Conservation (phyloP, 2,113 vertebrate genomes). For the Shinisaurus crocodilurus region DNA sequence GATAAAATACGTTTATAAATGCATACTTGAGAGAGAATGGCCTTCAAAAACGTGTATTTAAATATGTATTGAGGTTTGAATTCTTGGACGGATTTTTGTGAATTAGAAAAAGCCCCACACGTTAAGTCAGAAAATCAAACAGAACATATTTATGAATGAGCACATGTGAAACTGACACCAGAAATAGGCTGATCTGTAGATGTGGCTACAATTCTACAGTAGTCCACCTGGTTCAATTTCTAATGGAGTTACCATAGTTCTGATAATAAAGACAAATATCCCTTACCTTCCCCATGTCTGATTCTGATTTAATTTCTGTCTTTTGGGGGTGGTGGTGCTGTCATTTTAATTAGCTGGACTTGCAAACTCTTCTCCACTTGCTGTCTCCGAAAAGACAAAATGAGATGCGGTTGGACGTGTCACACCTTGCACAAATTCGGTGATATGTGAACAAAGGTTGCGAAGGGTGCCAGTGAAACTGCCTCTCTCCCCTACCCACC, state of each 20-base stretch:
- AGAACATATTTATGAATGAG: neutral
- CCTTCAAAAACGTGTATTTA: neutral
- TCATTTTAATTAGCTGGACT: neutral
- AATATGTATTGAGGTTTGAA: neutral
- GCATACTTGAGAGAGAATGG: neutral
- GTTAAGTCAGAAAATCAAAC: neutral
- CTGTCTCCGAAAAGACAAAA: neutral
- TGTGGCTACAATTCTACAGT: neutral
- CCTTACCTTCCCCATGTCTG: neutral
- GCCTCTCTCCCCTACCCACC: too few species aligned
- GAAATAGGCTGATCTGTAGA: neutral
- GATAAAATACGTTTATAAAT: neutral
- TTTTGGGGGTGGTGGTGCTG: neutral
- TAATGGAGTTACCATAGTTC: neutral
- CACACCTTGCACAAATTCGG: neutral
- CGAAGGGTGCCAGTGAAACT: neutral
- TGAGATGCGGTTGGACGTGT: neutral
- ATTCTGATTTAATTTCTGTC: neutral
- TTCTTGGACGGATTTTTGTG: neutral
- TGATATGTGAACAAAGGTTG: neutral
- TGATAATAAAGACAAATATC: neutral
- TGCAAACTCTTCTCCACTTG: neutral
- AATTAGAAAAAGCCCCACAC: neutral
- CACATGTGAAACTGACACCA: neutral
- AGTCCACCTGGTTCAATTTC: neutral